phyloP scores from a whole-genome alignment of 2,113 vertebrate species.

The Oophaga pumilio region DNA sequence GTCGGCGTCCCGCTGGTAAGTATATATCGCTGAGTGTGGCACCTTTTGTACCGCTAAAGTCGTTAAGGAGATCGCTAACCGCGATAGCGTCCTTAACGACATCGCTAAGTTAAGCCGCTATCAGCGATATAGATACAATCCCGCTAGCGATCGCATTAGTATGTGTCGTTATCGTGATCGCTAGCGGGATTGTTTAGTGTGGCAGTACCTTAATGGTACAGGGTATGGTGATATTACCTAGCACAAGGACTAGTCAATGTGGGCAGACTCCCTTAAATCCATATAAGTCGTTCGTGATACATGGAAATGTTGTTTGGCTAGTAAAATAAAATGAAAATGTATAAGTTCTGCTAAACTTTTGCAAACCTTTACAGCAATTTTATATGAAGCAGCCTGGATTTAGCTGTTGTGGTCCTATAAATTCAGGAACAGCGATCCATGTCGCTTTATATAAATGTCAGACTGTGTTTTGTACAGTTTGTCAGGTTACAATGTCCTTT shows the following conservation, averaged over 20 bases:
- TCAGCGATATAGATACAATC: too few relatives aligned
- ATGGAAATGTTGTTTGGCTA: background rate
- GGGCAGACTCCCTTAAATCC: background rate
- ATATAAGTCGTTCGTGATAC: background rate
- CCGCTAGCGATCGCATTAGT: too few relatives aligned
- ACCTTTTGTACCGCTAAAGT: too few relatives aligned
- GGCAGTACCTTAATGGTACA: too few relatives aligned
- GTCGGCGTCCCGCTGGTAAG: too few relatives aligned
- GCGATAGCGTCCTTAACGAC: too few relatives aligned
- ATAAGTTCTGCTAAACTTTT: background rate
- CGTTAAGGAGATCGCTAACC: too few relatives aligned
- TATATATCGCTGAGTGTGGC: too few relatives aligned
- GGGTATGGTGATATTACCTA: background rate
- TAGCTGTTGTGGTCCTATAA: background rate
- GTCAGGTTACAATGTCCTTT: constrained; percentile 39
- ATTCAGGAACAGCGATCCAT: background rate
- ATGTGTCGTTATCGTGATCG: too few relatives aligned
- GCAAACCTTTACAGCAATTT: background rate
- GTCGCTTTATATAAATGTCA: constrained; percentile 39
- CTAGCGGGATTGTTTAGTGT: too few relatives aligned
- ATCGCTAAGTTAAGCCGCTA: too few relatives aligned
- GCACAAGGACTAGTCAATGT: background rate
- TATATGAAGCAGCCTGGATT: background rate
- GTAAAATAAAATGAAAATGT: background rate
- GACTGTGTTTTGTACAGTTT: constrained; percentile 19